Evolutionary conservation across 2,888 invertebrate species (phyloP).

Genomic region (Pterostichus madidus): DNA sequence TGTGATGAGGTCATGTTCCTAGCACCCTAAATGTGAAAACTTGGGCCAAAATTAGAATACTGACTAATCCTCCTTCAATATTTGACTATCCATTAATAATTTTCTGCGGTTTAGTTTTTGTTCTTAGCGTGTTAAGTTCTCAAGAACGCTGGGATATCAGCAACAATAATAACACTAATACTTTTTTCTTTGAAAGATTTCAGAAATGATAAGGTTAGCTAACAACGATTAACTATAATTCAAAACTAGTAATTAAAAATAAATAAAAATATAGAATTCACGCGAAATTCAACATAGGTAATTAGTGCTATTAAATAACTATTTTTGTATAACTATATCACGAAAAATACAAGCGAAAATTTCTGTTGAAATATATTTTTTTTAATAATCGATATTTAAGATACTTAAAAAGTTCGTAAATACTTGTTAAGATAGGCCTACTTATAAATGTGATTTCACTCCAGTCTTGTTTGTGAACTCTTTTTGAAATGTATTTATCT

Average conservation of each 20-base stretch:
- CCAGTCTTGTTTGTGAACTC: too few relatives aligned
- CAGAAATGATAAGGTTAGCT: constrained; percentile 7
- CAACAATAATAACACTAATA: neutral
- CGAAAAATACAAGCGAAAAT: neutral
- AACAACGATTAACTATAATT: constrained; percentile 13
- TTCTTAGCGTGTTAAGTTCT: neutral
- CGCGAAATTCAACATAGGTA: neutral
- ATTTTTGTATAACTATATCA: neutral
- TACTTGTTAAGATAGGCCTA: too few relatives aligned
- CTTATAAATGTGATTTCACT: too few relatives aligned
- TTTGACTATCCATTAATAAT: neutral
- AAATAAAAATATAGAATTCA: constrained; percentile 27
- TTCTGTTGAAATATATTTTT: too few relatives aligned
- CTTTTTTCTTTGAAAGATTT: constrained; percentile 32
- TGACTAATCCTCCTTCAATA: constrained; percentile 20
- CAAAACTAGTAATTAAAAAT: constrained; percentile 25
- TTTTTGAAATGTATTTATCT: too few relatives aligned
- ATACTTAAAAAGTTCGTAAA: too few relatives aligned
- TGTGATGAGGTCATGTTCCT: constrained; percentile 10
- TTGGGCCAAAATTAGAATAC: constrained; percentile 18
- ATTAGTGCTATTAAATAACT: neutral
- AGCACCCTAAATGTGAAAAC: constrained; percentile 15
- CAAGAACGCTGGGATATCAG: neutral
- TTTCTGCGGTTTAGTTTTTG: neutral
- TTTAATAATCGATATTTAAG: too few relatives aligned